phyloP scores from a whole-genome alignment of 2,888 invertebrate genomes.

The Plemyria rubiginata region DNA sequence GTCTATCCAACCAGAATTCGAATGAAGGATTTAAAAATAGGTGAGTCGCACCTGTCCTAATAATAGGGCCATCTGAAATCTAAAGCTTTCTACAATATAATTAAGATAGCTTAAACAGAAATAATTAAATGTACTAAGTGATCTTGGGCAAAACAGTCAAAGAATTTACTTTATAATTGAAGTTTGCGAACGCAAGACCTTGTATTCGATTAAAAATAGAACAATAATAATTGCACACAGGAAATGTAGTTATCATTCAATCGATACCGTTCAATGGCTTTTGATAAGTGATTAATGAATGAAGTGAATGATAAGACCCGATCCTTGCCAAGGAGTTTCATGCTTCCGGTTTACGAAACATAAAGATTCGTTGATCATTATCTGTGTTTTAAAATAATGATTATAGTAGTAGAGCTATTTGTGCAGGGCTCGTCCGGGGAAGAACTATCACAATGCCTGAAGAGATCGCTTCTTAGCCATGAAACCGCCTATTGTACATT shows the following conservation, averaged over 20 bases:
- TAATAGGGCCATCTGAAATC: too few relatives aligned
- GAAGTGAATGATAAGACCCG: constrained; percentile 22
- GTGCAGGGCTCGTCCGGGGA: too few relatives aligned
- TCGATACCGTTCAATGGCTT: constrained; percentile 48
- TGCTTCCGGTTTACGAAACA: neutral
- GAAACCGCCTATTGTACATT: too few relatives aligned
- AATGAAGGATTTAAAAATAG: too few relatives aligned
- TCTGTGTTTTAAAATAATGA: neutral
- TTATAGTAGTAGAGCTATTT: too few relatives aligned
- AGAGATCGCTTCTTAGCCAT: too few relatives aligned
- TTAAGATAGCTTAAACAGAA: neutral
- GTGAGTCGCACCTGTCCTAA: too few relatives aligned
- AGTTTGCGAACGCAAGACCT: constrained; percentile 46
- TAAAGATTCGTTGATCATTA: neutral
- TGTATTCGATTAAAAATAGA: constrained; percentile 48
- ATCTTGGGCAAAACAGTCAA: neutral
- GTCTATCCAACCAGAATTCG: too few relatives aligned
- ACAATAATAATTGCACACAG: constrained; percentile 50
- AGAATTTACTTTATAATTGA: constrained; percentile 8
- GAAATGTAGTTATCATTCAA: constrained; percentile 48
- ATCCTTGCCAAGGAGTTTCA: constrained; percentile 3
- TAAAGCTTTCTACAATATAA: too few relatives aligned
- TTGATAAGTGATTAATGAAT: constrained; percentile 46
- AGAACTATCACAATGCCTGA: too few relatives aligned
- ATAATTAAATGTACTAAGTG: neutral